These are phyloP conservation scores for Psittacula derbiana DNA, from an alignment of 2,797 vertebrate species.

Conservation along the genomic window DNA sequence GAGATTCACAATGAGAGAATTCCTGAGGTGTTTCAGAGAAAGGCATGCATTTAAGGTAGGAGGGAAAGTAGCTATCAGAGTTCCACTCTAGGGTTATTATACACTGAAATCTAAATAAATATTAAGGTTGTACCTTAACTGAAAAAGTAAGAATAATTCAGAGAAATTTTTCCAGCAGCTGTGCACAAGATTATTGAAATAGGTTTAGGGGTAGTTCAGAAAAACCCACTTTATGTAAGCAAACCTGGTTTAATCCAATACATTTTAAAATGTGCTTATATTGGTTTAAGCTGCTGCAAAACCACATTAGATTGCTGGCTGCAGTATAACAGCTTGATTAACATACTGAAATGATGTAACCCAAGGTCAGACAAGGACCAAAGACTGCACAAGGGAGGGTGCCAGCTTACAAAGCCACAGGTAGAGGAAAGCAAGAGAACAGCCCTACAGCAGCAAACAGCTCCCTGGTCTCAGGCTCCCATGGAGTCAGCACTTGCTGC, in stretches of 20 bases:
- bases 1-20: not conserved
- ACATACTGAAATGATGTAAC: not conserved
- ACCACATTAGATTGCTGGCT: not conserved
- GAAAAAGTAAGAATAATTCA: not conserved
- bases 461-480: not conserved
- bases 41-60: not conserved
- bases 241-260: not conserved
- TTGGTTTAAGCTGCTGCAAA: not conserved
- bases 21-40: not conserved
- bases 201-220: not conserved
- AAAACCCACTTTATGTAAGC: not conserved
- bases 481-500: not conserved
- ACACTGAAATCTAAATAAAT: not conserved
- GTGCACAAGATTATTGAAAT: not conserved
- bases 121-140: not conserved
- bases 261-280: not conserved
- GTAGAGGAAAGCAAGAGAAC: not conserved
- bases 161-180: not conserved
- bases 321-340: not conserved
- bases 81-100: not conserved
- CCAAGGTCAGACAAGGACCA: constrained; percentile 23
- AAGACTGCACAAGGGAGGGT: not conserved
- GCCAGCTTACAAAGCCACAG: not conserved
- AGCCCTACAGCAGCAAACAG: not conserved
- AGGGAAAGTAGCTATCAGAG: not conserved